Conservation (phyloP, 1,140 invertebrate genomes). For the Cydia fagiglandana region DNA sequence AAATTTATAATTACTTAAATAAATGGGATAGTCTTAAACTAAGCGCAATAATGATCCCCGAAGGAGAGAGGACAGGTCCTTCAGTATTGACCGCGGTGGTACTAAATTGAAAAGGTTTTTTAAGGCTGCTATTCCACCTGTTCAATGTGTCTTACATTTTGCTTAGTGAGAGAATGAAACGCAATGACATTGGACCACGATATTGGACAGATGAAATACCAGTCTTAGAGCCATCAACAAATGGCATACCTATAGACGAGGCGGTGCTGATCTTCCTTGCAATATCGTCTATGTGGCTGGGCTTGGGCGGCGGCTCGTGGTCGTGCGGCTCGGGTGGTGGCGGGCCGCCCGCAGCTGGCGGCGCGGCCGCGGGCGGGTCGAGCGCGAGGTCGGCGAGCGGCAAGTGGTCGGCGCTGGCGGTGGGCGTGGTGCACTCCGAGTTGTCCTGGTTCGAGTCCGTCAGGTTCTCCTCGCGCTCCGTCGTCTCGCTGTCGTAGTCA, state of each 20-base stretch:
- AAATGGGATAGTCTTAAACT: too few relatives aligned
- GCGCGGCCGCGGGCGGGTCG: slow-evolving; percentile 54
- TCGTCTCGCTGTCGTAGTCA: slow-evolving; percentile 76
- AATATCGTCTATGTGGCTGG: slow-evolving; percentile 41
- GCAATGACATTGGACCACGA: too few relatives aligned
- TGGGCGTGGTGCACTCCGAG: slow-evolving; percentile 77
- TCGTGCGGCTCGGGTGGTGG: slow-evolving; percentile 7
- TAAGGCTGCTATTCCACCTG: too few relatives aligned
- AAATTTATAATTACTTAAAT: too few relatives aligned
- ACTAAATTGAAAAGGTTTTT: too few relatives aligned
- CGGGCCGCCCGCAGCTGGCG: slow-evolving; percentile 32
- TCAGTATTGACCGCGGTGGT: too few relatives aligned
- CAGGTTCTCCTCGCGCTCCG: slow-evolving; percentile 76
- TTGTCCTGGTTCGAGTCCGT: slow-evolving; percentile 78
- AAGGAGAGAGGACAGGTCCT: neutral
- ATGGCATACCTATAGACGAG: slow-evolving; percentile 38
- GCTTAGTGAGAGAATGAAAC: too few relatives aligned
- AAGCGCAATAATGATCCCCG: neutral
- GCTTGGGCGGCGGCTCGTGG: slow-evolving; percentile 39
- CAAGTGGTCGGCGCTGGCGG: slow-evolving; percentile 72
- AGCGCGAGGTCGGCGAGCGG: slow-evolving; percentile 65
- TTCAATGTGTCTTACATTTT: too few relatives aligned
- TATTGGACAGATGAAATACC: too few relatives aligned
- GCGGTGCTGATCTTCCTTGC: slow-evolving; percentile 69
- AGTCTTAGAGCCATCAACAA: too few relatives aligned